These are phyloP conservation scores for Bombyx mori DNA, from an alignment of 1,140 invertebrate genomes.

Conservation along the genomic window DNA sequence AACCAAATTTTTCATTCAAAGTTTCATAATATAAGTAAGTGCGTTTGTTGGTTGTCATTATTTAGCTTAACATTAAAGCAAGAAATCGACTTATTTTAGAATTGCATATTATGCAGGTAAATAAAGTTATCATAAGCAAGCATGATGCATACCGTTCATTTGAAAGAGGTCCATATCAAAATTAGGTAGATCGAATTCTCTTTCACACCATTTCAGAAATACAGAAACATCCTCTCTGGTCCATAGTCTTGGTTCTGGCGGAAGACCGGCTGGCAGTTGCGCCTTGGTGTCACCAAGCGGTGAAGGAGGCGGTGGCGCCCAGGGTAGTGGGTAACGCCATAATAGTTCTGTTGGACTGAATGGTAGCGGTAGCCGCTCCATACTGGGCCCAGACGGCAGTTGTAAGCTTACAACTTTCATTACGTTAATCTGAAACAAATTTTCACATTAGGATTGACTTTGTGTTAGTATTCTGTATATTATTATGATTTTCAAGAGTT, in stretches of 20 bases:
- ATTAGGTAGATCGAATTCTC: slow-evolving; percentile 92
- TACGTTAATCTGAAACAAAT: slow-evolving; percentile 45
- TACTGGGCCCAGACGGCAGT: slow-evolving; percentile 65
- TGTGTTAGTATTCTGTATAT: neutral
- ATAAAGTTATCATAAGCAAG: neutral
- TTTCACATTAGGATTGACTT: neutral
- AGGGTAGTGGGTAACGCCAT: slow-evolving; percentile 86
- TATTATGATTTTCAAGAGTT: neutral
- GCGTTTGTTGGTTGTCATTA: neutral
- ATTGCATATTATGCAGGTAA: neutral
- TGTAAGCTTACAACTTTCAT: slow-evolving; percentile 68
- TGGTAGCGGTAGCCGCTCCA: slow-evolving; percentile 69
- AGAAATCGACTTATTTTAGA: neutral
- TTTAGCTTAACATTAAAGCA: neutral
- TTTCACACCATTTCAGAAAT: slow-evolving; percentile 92
- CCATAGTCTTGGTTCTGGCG: slow-evolving; percentile 91
- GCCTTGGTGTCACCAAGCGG: slow-evolving; percentile 88
- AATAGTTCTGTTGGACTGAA: slow-evolving; percentile 79
- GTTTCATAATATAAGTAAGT: neutral
- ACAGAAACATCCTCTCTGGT: slow-evolving; percentile 89
- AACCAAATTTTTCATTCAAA: neutral
- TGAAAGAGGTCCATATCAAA: slow-evolving; percentile 96
- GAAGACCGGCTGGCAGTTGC: slow-evolving; percentile 84
- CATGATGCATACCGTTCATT: slow-evolving; percentile 88
- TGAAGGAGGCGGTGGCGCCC: slow-evolving; percentile 76